Evolutionary conservation across 2,888 invertebrate genomes (phyloP).

Genomic region (Leuctra nigra): DNA sequence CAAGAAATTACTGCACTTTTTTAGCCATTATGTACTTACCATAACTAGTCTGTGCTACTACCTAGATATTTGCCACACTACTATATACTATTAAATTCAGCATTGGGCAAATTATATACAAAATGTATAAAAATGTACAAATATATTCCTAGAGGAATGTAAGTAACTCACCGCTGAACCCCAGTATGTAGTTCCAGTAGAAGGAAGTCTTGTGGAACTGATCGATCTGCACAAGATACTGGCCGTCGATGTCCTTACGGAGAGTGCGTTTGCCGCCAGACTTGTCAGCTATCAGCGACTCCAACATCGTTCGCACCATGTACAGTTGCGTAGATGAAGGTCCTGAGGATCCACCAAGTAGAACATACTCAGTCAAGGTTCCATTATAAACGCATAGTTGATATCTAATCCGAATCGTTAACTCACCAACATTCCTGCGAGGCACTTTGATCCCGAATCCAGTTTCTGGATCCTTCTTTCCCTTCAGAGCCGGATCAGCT

Average conservation of each 20-base stretch:
- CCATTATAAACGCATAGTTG: no score
- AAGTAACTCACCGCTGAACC: conserved; percentile 76
- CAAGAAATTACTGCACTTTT: no score
- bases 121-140: no score
- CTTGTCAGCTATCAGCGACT: conserved; percentile 95
- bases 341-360: no score
- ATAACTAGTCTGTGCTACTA: background rate
- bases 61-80: background rate
- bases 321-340: conserved; percentile 92
- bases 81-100: background rate
- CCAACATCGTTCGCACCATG: conserved; percentile 98
- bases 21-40: no score
- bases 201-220: conserved; percentile 94
- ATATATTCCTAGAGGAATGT: no score
- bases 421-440: conserved; percentile 81
- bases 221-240: conserved; percentile 88
- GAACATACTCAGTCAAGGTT: background rate
- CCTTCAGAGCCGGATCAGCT: conserved; percentile 85
- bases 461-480: conserved; percentile 89
- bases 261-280: conserved; percentile 91
- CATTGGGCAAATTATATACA: no score
- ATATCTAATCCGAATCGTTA: background rate
- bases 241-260: conserved; percentile 93
- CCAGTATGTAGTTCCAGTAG: conserved; percentile 92
- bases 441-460: conserved; percentile 90